Evolutionary conservation across 2,888 invertebrate genomes (phyloP).

Genomic region (Azorinus chamasolen): DNA sequence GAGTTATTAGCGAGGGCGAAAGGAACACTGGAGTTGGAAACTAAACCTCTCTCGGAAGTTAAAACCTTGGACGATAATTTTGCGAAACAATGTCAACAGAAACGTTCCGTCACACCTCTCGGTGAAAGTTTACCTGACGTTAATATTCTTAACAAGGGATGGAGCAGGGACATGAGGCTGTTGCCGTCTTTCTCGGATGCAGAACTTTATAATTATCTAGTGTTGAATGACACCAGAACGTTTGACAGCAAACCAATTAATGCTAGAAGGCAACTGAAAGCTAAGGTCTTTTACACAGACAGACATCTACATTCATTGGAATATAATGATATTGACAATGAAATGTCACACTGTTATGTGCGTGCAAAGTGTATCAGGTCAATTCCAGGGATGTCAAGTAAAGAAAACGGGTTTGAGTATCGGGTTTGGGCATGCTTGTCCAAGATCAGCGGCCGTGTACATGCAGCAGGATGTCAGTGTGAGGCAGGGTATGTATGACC

Average conservation of each 20-base stretch:
- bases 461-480: conserved; percentile 11
- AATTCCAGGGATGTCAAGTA: not conserved
- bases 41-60: too few species aligned
- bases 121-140: not conserved
- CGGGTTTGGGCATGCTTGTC: conserved; percentile 9
- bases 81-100: too few species aligned
- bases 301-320: not conserved
- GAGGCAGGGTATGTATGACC: not conserved
- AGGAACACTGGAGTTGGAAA: too few species aligned
- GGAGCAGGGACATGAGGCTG: too few species aligned
- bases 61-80: too few species aligned
- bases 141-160: too few species aligned
- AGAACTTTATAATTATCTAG: conserved; percentile 13
- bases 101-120: not conserved
- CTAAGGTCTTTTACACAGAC: conserved; percentile 15
- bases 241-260: not conserved
- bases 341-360: conserved; percentile 7
- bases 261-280: too few species aligned
- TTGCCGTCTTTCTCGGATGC: not conserved
- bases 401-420: conserved; percentile 10
- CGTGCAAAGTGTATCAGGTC: conserved; percentile 6
- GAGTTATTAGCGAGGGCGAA: too few species aligned
- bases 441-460: conserved; percentile 4
- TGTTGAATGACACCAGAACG: not conserved
- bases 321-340: not conserved